Conservation (phyloP, 1,140 invertebrate species). For the Micrasema longulum region DNA sequence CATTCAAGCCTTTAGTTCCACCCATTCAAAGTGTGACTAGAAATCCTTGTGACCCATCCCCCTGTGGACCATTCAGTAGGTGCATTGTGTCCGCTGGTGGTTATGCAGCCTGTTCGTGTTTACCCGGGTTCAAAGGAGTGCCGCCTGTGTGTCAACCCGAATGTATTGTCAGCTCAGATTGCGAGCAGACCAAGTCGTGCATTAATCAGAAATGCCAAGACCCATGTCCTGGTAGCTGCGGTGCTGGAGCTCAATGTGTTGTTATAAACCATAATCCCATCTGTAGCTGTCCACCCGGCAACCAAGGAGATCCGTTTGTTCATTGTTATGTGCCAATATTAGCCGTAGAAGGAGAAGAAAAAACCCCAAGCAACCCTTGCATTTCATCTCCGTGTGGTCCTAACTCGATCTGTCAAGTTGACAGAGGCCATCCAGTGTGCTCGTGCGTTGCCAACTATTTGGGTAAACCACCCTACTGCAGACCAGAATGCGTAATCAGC, state of each 20-base stretch:
- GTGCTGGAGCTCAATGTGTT: slow-evolving; percentile 77
- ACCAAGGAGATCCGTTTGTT: slow-evolving; percentile 84
- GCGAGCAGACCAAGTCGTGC: slow-evolving; percentile 80
- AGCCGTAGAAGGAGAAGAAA: slow-evolving; percentile 61
- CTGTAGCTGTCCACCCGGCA: slow-evolving; percentile 79
- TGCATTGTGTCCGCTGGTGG: slow-evolving; percentile 79
- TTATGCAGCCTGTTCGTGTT: slow-evolving; percentile 82
- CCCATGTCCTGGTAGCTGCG: slow-evolving; percentile 84
- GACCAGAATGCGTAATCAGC: slow-evolving; percentile 81
- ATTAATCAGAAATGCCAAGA: slow-evolving; percentile 83
- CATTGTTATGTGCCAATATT: slow-evolving; percentile 72
- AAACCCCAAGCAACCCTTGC: slow-evolving; percentile 73
- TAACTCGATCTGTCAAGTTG: slow-evolving; percentile 86
- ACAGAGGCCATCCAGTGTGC: slow-evolving; percentile 81
- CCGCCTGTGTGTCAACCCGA: slow-evolving; percentile 85
- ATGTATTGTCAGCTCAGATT: slow-evolving; percentile 84
- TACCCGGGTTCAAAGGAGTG: slow-evolving; percentile 81
- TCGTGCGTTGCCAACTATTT: slow-evolving; percentile 82
- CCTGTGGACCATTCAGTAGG: slow-evolving; percentile 83
- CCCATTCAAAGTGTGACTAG: slow-evolving; percentile 59
- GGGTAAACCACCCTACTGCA: slow-evolving; percentile 78
- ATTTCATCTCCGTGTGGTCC: slow-evolving; percentile 85
- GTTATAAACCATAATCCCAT: slow-evolving; percentile 87
- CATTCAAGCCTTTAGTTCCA: slow-evolving; percentile 59
- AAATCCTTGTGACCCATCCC: slow-evolving; percentile 78